Conservation (phyloP, 2,113 vertebrate genomes). For the Otis tarda region DNA sequence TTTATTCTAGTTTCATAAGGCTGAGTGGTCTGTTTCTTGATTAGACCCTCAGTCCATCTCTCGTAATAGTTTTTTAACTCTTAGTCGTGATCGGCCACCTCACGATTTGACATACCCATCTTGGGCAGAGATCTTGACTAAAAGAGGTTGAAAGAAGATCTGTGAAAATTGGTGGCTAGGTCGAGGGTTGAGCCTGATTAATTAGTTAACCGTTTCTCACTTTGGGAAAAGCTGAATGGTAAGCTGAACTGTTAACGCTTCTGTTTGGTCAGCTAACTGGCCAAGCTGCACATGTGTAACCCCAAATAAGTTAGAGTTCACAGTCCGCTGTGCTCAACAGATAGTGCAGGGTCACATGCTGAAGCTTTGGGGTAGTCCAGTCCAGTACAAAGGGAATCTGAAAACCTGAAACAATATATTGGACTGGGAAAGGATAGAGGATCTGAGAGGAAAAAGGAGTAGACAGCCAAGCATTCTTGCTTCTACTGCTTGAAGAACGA, state of each 20-base stretch:
- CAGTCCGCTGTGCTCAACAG: background rate
- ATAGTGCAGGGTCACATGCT: background rate
- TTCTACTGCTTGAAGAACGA: background rate
- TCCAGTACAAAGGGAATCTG: background rate
- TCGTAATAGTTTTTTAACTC: background rate
- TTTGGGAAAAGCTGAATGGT: background rate
- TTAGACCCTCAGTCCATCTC: background rate
- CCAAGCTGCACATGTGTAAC: background rate
- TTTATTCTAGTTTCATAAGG: background rate
- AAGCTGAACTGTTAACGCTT: background rate
- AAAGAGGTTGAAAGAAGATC: background rate
- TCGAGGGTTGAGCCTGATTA: background rate
- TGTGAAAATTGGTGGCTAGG: background rate
- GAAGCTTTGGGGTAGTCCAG: background rate
- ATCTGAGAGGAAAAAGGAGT: background rate
- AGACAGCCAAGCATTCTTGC: background rate
- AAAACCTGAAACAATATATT: background rate
- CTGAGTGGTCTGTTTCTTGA: background rate
- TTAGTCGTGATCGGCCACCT: background rate
- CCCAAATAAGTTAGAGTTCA: background rate
- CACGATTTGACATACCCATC: background rate
- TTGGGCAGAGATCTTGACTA: background rate
- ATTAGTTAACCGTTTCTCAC: background rate
- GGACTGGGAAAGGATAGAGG: background rate
- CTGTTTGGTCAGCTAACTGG: background rate